Evolutionary conservation across 2,113 vertebrate genomes (phyloP), one percentile per base, ranked within the genome.

Genomic region (Trinectes maculatus): DNA sequence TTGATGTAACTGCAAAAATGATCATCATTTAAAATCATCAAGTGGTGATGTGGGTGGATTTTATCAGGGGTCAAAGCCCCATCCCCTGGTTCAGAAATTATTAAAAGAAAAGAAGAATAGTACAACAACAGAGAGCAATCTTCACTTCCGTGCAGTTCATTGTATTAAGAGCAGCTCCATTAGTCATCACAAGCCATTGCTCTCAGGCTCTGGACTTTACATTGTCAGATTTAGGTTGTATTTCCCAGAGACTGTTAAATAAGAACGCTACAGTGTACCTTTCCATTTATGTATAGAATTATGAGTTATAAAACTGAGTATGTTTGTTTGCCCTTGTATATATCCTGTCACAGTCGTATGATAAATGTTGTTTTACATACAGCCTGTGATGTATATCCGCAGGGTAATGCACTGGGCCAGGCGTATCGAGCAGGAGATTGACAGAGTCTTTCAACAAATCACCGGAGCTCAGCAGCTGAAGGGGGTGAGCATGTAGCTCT

Each of bases 321-420:
- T 44, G 11, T 63, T 58, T 48, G 6, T 65, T 59, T 60, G 26
- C 60, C n/a, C 48, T 40, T 39, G 40, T 5, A 48, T 60, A 46
- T 46, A 40, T 31, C 15, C 31, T 66, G 15, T 48, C 9, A 39
- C 46, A 33, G 43, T 52, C 70, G 47, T 71, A 43, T 57, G 46
- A 39, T 1, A 19, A 74, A 37, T 57, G 54, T 44, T 57, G 69
- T 72, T 58, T 84, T 74, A 77, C 78, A 75, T 34, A 79, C 60
- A 44, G 44, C 18, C 61, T 87, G 40, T 86, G 63, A 52, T 87
- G 83, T 90, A 64, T 78, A 47, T 91, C 86, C 81, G 60, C 93
- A 99, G 97, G 91, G 95, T 99, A 93, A 98, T 98, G 92, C 95
- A 98, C 91, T 99, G 97, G 97, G 95, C 96, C 86, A 91, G 95